phyloP scores from a whole-genome alignment of 2,797 vertebrate genomes.

The Prunella strophiata region DNA sequence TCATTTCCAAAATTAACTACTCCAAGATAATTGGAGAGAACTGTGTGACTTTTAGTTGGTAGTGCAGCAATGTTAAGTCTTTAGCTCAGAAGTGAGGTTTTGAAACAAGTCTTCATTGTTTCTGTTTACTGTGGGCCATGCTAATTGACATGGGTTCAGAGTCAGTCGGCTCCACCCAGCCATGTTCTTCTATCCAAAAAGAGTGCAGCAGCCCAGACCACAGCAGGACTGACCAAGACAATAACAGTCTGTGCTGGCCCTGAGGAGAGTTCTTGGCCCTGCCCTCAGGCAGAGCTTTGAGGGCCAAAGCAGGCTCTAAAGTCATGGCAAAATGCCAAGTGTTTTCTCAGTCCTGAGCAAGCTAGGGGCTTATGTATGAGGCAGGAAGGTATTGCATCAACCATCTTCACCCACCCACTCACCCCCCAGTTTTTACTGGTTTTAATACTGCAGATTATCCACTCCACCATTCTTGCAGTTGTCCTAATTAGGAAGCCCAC shows the following conservation, averaged over 20 bases:
- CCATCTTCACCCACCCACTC: not conserved
- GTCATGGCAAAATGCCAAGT: not conserved
- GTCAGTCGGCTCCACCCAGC: not conserved
- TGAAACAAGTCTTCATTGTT: not conserved
- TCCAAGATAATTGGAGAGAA: not conserved
- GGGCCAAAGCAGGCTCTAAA: not conserved
- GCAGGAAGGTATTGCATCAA: not conserved
- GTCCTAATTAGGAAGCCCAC: conserved; percentile 63
- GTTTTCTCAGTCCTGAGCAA: not conserved
- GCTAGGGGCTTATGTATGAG: not conserved
- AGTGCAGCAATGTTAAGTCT: not conserved
- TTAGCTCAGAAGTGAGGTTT: not conserved
- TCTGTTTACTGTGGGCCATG: not conserved
- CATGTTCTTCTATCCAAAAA: not conserved
- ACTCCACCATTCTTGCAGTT: not conserved
- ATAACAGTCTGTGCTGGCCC: not conserved
- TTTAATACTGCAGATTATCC: not conserved
- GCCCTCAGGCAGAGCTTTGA: not conserved
- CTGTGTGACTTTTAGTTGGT: not conserved
- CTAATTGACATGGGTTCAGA: not conserved
- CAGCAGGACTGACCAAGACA: not conserved
- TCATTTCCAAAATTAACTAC: not conserved
- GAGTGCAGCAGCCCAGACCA: not conserved
- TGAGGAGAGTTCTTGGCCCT: not conserved
- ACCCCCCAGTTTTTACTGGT: rapidly evolving